Evolutionary conservation across 2,113 vertebrate genomes (phyloP).

Genomic region (Bubo scandiacus): DNA sequence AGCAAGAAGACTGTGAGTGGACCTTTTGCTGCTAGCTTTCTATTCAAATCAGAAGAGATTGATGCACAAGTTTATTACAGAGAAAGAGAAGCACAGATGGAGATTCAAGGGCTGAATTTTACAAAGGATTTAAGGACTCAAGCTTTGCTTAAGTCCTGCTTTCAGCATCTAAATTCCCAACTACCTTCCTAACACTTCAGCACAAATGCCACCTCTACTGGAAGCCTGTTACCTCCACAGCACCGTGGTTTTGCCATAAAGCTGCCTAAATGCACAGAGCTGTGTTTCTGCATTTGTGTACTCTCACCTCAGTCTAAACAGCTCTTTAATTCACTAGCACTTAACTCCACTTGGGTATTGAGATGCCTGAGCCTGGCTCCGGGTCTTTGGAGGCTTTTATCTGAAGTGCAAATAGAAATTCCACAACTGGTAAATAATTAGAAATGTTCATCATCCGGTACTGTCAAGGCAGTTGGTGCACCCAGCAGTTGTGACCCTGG

Average conservation of each 20-base stretch:
- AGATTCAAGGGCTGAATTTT: neutral
- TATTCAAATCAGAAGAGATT: neutral
- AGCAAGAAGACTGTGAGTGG: neutral
- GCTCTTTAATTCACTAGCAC: neutral
- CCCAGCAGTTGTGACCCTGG: neutral
- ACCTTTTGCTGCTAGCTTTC: neutral
- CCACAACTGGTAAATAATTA: neutral
- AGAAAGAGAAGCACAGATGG: neutral
- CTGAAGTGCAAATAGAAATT: neutral
- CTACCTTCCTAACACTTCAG: neutral
- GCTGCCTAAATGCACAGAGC: neutral
- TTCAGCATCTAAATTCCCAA: neutral
- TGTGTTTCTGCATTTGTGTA: neutral
- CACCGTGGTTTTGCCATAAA: fast-evolving
- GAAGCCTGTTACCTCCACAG: neutral
- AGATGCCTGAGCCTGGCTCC: neutral
- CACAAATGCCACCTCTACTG: neutral
- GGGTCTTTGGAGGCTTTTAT: neutral
- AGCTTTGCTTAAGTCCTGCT: neutral
- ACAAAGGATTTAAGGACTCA: neutral
- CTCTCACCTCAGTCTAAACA: neutral
- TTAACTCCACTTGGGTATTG: neutral
- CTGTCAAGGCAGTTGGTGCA: neutral
- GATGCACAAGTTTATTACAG: neutral
- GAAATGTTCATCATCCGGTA: neutral